Conservation (phyloP, 2,797 vertebrate genomes). For the Danio tinwini region DNA sequence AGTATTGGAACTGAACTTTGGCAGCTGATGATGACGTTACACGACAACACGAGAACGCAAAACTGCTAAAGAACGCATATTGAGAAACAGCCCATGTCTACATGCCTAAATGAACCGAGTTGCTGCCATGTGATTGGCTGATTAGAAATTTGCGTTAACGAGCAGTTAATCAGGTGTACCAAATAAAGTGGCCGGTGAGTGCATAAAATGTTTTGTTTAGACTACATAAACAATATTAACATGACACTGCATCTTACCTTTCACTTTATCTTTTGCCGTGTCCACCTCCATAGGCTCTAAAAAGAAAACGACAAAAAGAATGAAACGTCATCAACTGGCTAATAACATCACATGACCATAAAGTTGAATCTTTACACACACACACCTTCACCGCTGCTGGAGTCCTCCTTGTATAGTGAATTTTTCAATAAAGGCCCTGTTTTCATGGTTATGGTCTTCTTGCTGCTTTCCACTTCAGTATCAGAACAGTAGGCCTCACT, state of each 20-base stretch:
- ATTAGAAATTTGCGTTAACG: too few relatives aligned
- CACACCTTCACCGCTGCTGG: slow-evolving; percentile 55
- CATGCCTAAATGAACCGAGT: too few relatives aligned
- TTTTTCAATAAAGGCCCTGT: slow-evolving; percentile 49
- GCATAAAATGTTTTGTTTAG: too few relatives aligned
- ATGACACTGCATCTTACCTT: background rate
- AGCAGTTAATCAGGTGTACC: too few relatives aligned
- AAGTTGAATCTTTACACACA: background rate
- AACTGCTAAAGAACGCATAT: too few relatives aligned
- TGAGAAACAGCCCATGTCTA: too few relatives aligned
- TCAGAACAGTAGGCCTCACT: slow-evolving; percentile 82
- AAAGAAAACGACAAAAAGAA: background rate
- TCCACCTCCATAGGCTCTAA: slow-evolving; percentile 26
- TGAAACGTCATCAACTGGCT: background rate
- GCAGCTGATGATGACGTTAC: too few relatives aligned
- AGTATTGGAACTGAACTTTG: too few relatives aligned
- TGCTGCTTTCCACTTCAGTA: slow-evolving; percentile 80
- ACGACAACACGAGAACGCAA: too few relatives aligned
- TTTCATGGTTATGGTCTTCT: slow-evolving; percentile 65
- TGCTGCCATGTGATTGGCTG: too few relatives aligned
- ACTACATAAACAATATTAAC: background rate
- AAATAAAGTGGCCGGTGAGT: too few relatives aligned
- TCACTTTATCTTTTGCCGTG: background rate
- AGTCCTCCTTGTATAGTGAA: slow-evolving; percentile 1
- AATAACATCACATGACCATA: background rate